Conservation (phyloP, 2,113 vertebrate species). For the Halcyon malimbica region DNA sequence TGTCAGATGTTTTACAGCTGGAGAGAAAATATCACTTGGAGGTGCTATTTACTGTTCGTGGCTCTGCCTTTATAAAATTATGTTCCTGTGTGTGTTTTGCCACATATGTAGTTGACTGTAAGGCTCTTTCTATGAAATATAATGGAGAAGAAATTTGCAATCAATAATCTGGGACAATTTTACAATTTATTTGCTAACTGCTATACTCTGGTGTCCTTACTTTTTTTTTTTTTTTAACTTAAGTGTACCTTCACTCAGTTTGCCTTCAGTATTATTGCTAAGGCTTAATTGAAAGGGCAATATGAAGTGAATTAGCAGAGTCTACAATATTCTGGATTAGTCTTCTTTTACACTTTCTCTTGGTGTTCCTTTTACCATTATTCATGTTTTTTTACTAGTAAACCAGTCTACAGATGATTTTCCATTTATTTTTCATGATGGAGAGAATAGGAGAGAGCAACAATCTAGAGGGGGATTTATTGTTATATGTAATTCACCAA, state of each 20-base stretch:
- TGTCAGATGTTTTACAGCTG: not conserved
- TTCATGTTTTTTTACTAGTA: not conserved
- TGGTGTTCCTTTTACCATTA: not conserved
- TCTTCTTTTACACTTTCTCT: not conserved
- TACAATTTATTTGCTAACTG: not conserved
- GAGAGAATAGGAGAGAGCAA: not conserved
- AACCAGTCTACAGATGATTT: not conserved
- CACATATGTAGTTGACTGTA: fast-evolving
- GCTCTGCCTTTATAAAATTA: not conserved
- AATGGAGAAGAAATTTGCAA: not conserved
- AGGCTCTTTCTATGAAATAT: not conserved
- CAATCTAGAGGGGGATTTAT: not conserved
- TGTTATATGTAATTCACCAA: not conserved
- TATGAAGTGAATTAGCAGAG: not conserved
- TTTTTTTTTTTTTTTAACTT: not conserved
- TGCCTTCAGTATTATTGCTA: not conserved
- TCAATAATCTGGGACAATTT: not conserved
- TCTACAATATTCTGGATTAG: not conserved
- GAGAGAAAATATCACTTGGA: not conserved
- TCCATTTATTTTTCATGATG: not conserved
- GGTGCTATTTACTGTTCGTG: not conserved
- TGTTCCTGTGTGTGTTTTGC: not conserved
- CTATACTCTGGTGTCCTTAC: not conserved
- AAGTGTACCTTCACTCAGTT: not conserved
- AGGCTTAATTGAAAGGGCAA: not conserved